phyloP scores from a whole-genome alignment of 2,888 invertebrate species.

The Sabellastarte sp. region DNA sequence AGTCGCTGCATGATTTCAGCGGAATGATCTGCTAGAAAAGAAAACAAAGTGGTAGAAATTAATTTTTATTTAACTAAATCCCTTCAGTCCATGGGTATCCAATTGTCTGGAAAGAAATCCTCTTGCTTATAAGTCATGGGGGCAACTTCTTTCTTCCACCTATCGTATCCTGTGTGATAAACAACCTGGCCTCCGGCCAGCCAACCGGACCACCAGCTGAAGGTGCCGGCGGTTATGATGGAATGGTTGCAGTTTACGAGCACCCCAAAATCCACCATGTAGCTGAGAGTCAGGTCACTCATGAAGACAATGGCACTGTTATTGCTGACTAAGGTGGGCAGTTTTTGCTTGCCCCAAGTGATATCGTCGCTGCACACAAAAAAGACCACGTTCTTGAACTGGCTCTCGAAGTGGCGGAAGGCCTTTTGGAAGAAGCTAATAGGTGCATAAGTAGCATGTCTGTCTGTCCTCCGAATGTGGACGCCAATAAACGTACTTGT shows the following conservation, averaged over 20 bases:
- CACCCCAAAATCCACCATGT: constrained; percentile 8
- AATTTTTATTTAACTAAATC: no score
- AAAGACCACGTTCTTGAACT: no score
- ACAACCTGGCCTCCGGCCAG: constrained; percentile 7
- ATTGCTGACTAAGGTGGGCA: no score
- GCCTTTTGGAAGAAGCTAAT: no score
- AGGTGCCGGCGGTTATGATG: constrained; percentile 15
- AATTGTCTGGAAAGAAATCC: constrained; percentile 8
- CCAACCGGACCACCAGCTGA: constrained; percentile 17
- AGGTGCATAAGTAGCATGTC: no score
- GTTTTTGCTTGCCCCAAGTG: constrained; percentile 1
- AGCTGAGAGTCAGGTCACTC: constrained; percentile 4
- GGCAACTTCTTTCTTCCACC: not conserved
- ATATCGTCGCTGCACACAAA: constrained; percentile 13
- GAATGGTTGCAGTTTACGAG: constrained; percentile 8
- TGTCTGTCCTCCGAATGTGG: no score
- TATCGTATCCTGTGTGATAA: constrained; percentile 13
- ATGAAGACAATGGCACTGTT: no score
- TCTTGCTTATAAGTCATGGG: not conserved
- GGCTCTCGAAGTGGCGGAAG: no score
- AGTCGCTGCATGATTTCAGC: no score
- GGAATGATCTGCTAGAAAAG: no score
- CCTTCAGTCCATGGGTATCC: constrained; percentile 9
- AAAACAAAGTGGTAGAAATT: no score
- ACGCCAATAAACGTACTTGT: no score